phyloP scores from a whole-genome alignment of 2,113 vertebrate species.

The Ranitomeya imitator region DNA sequence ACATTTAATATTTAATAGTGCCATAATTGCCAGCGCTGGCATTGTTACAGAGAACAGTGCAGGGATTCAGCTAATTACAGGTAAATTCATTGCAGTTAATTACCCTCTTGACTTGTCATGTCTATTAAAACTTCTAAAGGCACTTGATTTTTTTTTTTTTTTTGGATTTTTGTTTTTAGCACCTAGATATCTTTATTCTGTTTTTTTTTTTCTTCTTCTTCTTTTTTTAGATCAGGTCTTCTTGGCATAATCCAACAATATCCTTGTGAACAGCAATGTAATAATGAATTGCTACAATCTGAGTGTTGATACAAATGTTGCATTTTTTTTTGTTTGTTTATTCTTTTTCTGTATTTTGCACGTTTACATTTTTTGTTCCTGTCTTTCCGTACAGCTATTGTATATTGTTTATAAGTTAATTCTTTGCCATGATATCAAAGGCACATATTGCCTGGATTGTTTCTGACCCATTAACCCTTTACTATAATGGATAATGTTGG shows the following conservation, averaged over 20 bases:
- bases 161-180: neutral
- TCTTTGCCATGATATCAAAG: too few relatives aligned
- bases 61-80: slow-evolving; percentile 29
- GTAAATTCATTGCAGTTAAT: slow-evolving; percentile 22
- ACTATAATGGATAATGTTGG: neutral
- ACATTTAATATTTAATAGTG: slow-evolving; percentile 30
- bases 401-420: too few relatives aligned
- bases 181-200: neutral
- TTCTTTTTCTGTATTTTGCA: neutral
- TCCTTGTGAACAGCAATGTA: neutral
- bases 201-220: neutral
- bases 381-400: too few relatives aligned
- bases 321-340: neutral
- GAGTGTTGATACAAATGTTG: neutral
- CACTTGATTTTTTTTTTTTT: slow-evolving; percentile 4
- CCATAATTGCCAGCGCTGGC: slow-evolving; percentile 25
- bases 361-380: too few relatives aligned
- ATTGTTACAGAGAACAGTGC: neutral
- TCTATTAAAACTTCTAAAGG: slow-evolving; percentile 46
- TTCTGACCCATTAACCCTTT: neutral
- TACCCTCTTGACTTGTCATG: neutral
- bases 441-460: neutral
- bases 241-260: neutral
- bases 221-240: neutral
- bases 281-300: neutral